Conservation (phyloP, 2,888 invertebrate species). For the Drosophila borborema region DNA sequence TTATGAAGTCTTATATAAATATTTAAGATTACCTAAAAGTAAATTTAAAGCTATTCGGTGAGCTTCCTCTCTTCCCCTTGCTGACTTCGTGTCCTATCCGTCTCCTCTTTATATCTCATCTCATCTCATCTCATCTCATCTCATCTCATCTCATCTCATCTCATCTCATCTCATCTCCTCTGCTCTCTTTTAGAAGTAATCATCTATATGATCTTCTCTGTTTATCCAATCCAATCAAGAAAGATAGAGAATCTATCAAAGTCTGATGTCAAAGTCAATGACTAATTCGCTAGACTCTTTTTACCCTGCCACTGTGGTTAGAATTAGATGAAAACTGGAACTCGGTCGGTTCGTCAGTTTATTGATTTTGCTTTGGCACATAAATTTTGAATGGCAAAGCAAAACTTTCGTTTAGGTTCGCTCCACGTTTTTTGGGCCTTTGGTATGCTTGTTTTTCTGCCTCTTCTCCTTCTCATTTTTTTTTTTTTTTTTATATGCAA, state of each 20-base stretch:
- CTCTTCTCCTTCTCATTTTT: background rate
- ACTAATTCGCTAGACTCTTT: background rate
- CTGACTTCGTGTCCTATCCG: no score
- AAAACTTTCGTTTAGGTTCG: slow-evolving; percentile 59
- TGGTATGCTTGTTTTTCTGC: slow-evolving; percentile 9
- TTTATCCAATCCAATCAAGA: background rate
- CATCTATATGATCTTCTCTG: background rate
- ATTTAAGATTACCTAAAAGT: background rate
- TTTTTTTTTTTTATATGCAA: slow-evolving; percentile 60
- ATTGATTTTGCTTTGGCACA: slow-evolving; percentile 77
- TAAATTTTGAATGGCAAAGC: slow-evolving; percentile 60
- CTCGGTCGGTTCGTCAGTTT: slow-evolving; percentile 62
- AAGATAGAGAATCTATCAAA: no score
- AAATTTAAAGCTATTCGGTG: no score
- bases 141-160: background rate
- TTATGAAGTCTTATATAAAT: background rate
- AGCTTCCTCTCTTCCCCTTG: no score
- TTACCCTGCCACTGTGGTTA: slow-evolving; percentile 40
- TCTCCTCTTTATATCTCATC: background rate
- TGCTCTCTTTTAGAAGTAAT: no score
- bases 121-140: background rate
- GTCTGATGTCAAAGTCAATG: background rate
- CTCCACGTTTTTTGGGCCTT: slow-evolving; percentile 22
- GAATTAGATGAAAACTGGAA: slow-evolving; percentile 49
- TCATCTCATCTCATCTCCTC: background rate